Evolutionary conservation across 2,113 vertebrate genomes (phyloP).

Genomic region (Scalopus aquaticus): DNA sequence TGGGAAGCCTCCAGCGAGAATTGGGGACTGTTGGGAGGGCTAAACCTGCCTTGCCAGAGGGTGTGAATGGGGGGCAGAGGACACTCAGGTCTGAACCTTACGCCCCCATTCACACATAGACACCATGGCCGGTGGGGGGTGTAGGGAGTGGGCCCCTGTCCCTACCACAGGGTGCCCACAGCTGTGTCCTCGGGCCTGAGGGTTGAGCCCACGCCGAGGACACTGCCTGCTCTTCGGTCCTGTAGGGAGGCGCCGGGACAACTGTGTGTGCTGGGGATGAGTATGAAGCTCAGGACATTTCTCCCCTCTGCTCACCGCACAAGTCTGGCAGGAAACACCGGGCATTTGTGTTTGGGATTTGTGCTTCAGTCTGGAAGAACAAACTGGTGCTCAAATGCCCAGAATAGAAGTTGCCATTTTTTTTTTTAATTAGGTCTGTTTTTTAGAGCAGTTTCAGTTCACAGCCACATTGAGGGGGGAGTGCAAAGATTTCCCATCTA

Average conservation of each 20-base stretch:
- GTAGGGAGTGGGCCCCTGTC: no score
- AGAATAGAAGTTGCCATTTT: neutral
- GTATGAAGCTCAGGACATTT: neutral
- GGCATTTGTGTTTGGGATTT: neutral
- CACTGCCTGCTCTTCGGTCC: no score
- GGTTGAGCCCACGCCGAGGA: no score
- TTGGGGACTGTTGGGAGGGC: no score
- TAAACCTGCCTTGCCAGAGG: no score
- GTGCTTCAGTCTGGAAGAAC: neutral
- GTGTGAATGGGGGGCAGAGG: no score
- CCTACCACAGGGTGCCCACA: no score
- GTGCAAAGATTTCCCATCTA: neutral
- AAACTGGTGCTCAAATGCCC: neutral
- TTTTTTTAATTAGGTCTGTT: neutral
- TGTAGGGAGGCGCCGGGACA: neutral
- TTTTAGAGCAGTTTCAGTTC: neutral
- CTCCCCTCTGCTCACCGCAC: neutral
- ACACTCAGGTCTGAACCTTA: no score
- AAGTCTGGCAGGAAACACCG: neutral
- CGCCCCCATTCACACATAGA: no score
- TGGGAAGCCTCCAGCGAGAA: no score
- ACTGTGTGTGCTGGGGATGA: neutral
- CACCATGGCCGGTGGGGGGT: neutral
- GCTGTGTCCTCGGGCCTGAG: no score
- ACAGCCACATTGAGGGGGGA: neutral